These are phyloP conservation scores for Glaucidium brasilianum DNA, from an alignment of 2,113 vertebrate genomes.

Conservation along the genomic window DNA sequence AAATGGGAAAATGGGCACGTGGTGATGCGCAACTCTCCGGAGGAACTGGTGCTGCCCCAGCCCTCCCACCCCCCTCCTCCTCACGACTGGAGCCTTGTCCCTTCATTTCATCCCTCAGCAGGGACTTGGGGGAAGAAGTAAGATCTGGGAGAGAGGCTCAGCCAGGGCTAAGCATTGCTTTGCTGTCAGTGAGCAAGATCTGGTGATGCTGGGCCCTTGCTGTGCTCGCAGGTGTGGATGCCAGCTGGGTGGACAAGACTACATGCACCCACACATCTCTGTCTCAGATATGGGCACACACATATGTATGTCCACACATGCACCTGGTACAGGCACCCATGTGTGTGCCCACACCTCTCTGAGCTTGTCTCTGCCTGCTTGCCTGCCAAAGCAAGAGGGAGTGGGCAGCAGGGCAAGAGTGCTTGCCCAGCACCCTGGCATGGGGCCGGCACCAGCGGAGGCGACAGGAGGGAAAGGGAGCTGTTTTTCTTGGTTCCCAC, in stretches of 20 bases:
- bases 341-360: not conserved
- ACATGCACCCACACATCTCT: not conserved
- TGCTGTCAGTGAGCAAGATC: not conserved
- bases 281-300: not conserved
- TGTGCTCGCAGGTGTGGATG: rapidly evolving
- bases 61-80: not conserved
- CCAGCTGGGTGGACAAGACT: not conserved
- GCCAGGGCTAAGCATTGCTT: not conserved
- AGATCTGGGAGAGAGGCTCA: not conserved
- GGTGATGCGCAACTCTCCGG: not conserved
- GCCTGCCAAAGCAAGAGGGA: not conserved
- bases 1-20: not conserved
- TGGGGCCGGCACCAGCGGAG: not conserved
- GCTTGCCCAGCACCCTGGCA: not conserved
- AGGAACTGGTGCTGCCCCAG: not conserved
- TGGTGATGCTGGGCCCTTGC: not conserved
- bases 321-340: rapidly evolving
- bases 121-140: not conserved
- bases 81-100: not conserved
- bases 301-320: rapidly evolving
- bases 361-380: too few species aligned
- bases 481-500: not conserved
- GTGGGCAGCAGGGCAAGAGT: not conserved
- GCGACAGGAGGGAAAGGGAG: not conserved
- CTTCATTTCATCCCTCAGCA: not conserved